A percentile compares a stretch with the other conserved stretches of the same genome.
Conservation (phyloP, 2,113 vertebrate genomes). For the Telmatochromis brachygnathus region DNA sequence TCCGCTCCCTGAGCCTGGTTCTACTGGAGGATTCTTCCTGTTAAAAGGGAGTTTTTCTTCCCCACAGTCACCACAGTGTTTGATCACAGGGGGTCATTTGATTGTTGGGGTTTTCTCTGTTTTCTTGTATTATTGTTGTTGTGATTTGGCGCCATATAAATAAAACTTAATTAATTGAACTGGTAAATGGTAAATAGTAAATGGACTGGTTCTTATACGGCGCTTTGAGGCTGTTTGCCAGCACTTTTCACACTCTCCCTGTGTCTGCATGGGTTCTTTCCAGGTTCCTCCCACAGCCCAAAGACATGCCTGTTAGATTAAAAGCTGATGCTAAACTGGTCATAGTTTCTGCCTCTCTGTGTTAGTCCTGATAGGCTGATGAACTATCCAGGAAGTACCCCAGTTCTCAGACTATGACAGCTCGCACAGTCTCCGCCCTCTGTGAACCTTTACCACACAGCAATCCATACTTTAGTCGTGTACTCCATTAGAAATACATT, state of each 20-base stretch:
- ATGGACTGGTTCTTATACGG: background rate
- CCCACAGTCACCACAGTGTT: background rate
- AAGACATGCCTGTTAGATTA: background rate
- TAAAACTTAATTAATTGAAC: background rate
- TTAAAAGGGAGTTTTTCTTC: background rate
- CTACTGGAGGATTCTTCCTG: background rate
- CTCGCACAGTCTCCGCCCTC: background rate
- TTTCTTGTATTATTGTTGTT: background rate
- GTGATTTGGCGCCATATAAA: background rate
- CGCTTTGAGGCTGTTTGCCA: background rate
- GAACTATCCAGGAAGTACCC: background rate
- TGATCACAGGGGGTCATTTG: background rate
- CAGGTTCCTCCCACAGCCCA: background rate
- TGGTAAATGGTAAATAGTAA: background rate
- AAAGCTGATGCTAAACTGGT: background rate
- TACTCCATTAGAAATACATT: background rate
- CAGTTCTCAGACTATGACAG: background rate
- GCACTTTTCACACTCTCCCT: background rate
- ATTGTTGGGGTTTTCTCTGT: background rate
- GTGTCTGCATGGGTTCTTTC: background rate
- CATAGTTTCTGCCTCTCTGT: background rate
- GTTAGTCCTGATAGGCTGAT: background rate
- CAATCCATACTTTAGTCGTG: background rate
- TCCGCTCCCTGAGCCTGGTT: background rate
- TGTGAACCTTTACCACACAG: background rate